These are phyloP conservation scores for Ictalurus furcatus DNA, from an alignment of 2,113 vertebrate genomes.

Conservation along the genomic window DNA sequence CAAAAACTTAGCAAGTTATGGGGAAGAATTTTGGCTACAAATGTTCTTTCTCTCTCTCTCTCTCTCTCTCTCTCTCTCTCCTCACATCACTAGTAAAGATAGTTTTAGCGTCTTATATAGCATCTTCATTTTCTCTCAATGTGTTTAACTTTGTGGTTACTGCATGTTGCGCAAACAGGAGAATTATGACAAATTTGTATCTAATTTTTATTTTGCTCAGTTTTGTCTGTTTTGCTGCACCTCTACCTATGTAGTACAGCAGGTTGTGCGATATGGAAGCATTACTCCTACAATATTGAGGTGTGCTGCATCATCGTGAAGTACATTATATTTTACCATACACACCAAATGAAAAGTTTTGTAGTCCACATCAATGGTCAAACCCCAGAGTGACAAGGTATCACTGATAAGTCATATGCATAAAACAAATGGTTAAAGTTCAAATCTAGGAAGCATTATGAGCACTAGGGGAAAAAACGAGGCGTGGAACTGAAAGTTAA, in stretches of 20 bases:
- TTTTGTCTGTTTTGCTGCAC: neutral
- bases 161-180: neutral
- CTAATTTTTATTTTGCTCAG: neutral
- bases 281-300: neutral
- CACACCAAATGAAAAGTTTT: neutral
- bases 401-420: neutral
- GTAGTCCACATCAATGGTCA: neutral
- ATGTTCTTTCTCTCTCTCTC: neutral
- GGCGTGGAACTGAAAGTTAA: neutral
- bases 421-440: neutral
- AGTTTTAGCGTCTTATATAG: neutral
- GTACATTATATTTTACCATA: neutral
- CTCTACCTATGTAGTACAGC: neutral
- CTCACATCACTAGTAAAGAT: neutral
- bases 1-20: neutral
- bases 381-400: neutral
- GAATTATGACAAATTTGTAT: neutral
- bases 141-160: neutral
- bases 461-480: neutral
- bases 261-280: neutral
- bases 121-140: neutral
- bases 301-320: neutral
- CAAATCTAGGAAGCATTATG: neutral
- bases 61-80: neutral
- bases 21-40: neutral